These are phyloP conservation scores for Antennarius striatus DNA, from an alignment of 2,113 vertebrate genomes.

Conservation along the genomic window DNA sequence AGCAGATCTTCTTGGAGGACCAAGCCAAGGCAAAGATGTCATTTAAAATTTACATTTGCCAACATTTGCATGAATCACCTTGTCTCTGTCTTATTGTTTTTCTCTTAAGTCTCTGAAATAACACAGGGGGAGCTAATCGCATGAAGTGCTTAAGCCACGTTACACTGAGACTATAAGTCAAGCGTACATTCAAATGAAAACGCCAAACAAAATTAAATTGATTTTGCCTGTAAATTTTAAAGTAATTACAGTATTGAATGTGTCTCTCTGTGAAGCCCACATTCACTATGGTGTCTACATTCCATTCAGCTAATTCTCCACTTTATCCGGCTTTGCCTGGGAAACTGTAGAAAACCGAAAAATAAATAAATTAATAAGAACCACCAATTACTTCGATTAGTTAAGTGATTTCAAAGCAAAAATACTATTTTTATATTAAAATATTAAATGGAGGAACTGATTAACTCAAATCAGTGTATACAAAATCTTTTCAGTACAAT, in stretches of 20 bases:
- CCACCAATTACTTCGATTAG: slow-evolving; percentile 14
- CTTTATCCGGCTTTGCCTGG: slow-evolving; percentile 1
- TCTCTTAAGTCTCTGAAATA: not conserved
- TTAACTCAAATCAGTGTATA: not conserved
- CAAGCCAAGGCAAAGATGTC: not conserved
- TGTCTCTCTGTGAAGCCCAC: not conserved
- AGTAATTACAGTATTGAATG: slow-evolving; percentile 41
- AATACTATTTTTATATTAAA: slow-evolving; percentile 9
- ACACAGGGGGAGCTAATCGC: slow-evolving; percentile 11
- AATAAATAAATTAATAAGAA: slow-evolving; percentile 15
- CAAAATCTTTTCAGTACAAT: not conserved
- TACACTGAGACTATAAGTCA: slow-evolving; percentile 12
- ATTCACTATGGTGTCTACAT: not conserved
- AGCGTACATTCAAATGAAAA: slow-evolving; percentile 37
- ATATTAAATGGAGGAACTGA: slow-evolving; percentile 10
- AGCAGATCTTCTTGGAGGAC: not conserved
- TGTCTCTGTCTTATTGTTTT: too few species aligned
- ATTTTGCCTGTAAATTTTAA: slow-evolving; percentile 30
- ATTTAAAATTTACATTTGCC: not conserved
- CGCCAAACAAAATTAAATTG: slow-evolving; percentile 36
- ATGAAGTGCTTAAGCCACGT: slow-evolving; percentile 10
- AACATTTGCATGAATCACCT: too few species aligned
- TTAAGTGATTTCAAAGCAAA: slow-evolving; percentile 23
- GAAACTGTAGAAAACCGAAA: slow-evolving; percentile 16
- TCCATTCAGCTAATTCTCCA: slow-evolving; percentile 5